Evolutionary conservation across 2,113 vertebrate genomes (phyloP).

Genomic region (Pontoporia blainvillei): DNA sequence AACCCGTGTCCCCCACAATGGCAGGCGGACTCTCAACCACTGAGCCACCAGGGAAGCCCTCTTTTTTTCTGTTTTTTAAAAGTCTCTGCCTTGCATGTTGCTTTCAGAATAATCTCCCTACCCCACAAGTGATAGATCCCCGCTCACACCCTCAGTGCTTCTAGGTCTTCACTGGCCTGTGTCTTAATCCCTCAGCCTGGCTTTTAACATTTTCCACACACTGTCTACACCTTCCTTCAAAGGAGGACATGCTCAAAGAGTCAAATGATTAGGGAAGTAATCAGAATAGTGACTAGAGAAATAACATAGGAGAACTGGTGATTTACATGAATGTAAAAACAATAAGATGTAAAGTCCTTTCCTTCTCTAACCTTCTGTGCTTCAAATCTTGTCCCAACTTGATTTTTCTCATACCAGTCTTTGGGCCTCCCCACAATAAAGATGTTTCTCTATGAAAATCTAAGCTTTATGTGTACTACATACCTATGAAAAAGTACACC

Average conservation of each 20-base stretch:
- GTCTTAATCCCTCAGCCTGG: background rate
- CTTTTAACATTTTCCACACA: background rate
- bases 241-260: background rate
- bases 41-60: no score
- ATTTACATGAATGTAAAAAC: background rate
- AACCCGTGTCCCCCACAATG: no score
- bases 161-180: background rate
- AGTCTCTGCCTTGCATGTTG: rapidly evolving
- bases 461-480: background rate
- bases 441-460: background rate
- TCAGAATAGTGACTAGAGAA: background rate
- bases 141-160: background rate
- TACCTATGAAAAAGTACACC: background rate
- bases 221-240: background rate
- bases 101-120: background rate
- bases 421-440: background rate
- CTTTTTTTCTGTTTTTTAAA: background rate
- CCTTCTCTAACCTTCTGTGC: background rate
- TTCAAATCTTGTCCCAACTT: background rate
- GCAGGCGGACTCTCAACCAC: no score
- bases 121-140: background rate
- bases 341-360: background rate
- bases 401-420: background rate
- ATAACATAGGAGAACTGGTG: background rate
- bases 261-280: background rate